A percentile compares a stretch with the other conserved stretches of the same genome.
These are phyloP conservation scores for Platycercus adscitus DNA, from an alignment of 2,113 vertebrate species.

Conservation along the genomic window DNA sequence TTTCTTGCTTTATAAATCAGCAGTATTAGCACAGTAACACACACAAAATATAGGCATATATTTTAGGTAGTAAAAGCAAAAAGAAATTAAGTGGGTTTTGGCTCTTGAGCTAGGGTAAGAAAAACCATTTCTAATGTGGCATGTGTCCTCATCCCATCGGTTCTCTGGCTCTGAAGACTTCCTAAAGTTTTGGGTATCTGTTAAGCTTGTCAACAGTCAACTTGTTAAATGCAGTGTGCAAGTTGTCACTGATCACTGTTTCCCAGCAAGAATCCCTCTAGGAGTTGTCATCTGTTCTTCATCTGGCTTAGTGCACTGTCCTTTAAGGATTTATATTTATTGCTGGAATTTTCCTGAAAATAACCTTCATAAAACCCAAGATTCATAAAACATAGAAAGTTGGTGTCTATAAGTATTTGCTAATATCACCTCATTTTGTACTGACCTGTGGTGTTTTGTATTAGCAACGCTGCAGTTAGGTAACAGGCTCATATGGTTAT, in stretches of 20 bases:
- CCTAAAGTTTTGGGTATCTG: neutral
- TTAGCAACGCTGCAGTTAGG: neutral
- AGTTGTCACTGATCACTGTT: neutral
- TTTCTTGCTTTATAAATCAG: neutral
- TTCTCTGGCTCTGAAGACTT: neutral
- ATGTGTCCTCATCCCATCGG: neutral
- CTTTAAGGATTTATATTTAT: neutral
- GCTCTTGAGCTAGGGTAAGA: neutral
- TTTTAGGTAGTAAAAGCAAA: neutral
- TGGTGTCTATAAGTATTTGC: neutral
- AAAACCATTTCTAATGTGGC: neutral
- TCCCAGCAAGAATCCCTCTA: neutral
- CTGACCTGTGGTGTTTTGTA: neutral
- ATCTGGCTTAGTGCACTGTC: neutral
- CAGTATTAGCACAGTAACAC: neutral
- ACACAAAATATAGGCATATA: neutral
- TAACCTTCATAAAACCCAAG: neutral
- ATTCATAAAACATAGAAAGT: accelerated
- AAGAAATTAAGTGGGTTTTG: neutral
- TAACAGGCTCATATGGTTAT: neutral
- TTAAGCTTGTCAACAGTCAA: neutral
- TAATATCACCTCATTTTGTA: neutral
- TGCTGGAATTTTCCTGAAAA: neutral
- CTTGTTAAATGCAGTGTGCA: neutral
- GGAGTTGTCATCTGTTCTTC: neutral